Conservation (phyloP, 2,888 invertebrate genomes). For the Protophormia terraenovae region DNA sequence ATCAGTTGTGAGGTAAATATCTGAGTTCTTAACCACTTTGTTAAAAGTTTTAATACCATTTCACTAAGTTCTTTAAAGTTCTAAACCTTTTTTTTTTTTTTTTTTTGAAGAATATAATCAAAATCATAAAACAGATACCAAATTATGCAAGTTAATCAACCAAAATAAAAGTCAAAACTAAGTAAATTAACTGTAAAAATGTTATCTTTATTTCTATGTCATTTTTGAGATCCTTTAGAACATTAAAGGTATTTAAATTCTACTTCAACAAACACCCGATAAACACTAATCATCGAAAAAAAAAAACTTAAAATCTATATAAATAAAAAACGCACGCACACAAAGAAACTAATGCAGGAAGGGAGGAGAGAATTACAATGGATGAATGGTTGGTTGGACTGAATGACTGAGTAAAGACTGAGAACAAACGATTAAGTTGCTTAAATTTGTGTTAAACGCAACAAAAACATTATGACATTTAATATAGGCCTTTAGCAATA, state of each 20-base stretch:
- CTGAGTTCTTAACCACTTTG: too few relatives aligned
- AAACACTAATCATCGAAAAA: background rate
- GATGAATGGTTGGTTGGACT: background rate
- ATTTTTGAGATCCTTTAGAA: background rate
- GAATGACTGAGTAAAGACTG: background rate
- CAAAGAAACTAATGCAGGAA: background rate
- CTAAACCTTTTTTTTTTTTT: too few relatives aligned
- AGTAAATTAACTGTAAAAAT: conserved; percentile 16
- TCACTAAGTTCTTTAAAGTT: too few relatives aligned
- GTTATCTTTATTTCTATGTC: conserved; percentile 6
- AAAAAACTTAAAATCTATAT: too few relatives aligned
- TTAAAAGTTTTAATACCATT: background rate
- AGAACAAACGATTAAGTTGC: conserved; percentile 18
- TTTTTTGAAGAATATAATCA: too few relatives aligned
- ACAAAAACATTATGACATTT: conserved; percentile 48
- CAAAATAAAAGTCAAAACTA: background rate
- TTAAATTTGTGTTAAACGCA: conserved; percentile 22
- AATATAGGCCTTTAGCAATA: conserved; percentile 47
- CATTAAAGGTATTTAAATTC: conserved; percentile 21
- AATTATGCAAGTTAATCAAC: background rate
- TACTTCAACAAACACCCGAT: conserved; percentile 20
- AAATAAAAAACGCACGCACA: background rate
- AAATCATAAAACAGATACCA: too few relatives aligned
- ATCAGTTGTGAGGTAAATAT: too few relatives aligned
- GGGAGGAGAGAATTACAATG: too few relatives aligned